Percentiles rank a stretch among this genome's conserved stretches.
Evolutionary conservation across 2,113 vertebrate species (phyloP).

Genomic region (Apodemus sylvaticus): DNA sequence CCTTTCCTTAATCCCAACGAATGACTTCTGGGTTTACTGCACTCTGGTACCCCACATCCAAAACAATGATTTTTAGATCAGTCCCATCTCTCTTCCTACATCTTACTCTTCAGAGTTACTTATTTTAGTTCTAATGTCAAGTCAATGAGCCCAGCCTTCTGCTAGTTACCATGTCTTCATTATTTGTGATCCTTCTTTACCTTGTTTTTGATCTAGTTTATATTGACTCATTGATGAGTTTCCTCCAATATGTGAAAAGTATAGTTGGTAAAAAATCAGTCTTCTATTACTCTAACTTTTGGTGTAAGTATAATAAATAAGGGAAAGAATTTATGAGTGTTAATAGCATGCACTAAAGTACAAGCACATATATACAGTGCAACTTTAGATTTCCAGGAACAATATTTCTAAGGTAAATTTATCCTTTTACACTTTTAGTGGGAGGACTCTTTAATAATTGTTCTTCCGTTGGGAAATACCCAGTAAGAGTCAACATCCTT

Average conservation of each 20-base stretch:
- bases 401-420: not conserved
- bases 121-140: not conserved
- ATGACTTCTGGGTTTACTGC: not conserved
- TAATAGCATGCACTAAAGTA: not conserved
- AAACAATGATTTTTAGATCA: conserved; percentile 17
- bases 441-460: not conserved
- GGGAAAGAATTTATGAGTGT: not conserved
- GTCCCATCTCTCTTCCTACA: not conserved
- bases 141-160: not conserved
- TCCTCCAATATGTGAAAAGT: not conserved
- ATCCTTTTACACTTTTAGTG: not conserved
- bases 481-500: not conserved
- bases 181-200: not conserved
- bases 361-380: not conserved
- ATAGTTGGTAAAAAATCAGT: not conserved
- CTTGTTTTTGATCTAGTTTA: not conserved
- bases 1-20: not conserved
- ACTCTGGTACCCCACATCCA: not conserved
- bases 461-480: not conserved
- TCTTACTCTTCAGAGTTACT: not conserved
- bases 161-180: not conserved
- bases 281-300: not conserved
- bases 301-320: not conserved
- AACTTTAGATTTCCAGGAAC: not conserved
- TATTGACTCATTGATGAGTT: not conserved